Percentiles rank a stretch among this genome's conserved stretches.
phyloP scores from a whole-genome alignment of 1,140 invertebrate species.

The Ptiloglossa arizonensis region DNA sequence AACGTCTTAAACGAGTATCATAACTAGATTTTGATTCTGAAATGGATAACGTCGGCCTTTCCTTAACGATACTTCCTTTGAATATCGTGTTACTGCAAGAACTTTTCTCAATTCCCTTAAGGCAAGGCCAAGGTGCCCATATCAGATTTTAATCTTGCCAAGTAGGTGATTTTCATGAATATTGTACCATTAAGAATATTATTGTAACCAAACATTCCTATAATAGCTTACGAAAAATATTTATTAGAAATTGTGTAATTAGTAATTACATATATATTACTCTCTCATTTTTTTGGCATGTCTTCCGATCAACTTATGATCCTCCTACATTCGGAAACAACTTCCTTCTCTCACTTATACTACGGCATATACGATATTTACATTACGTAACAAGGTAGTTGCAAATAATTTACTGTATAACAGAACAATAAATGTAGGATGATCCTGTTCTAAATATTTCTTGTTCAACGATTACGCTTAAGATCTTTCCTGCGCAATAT shows the following conservation, averaged over 20 bases:
- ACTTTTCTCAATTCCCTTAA: conserved; percentile 63
- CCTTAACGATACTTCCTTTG: conserved; percentile 67
- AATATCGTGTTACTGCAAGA: conserved; percentile 29
- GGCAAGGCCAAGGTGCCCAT: conserved; percentile 80
- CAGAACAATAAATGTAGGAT: conserved; percentile 51
- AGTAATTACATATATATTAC: conserved; percentile 70
- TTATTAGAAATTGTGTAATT: conserved; percentile 56
- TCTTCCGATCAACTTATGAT: conserved; percentile 72
- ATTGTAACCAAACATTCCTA: conserved; percentile 9
- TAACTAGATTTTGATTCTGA: conserved; percentile 42
- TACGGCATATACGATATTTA: conserved; percentile 65
- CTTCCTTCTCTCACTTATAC: conserved; percentile 22
- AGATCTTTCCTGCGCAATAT: conserved; percentile 20
- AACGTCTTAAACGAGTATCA: conserved; percentile 18
- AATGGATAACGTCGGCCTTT: conserved; percentile 80
- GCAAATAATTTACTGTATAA: conserved; percentile 71
- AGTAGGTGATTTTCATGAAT: conserved; percentile 25
- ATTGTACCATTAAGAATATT: conserved; percentile 1
- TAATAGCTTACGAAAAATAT: conserved; percentile 16
- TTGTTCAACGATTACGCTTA: conserved; percentile 24
- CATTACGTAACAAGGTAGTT: conserved; percentile 63
- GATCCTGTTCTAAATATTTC: conserved; percentile 19
- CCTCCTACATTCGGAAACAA: conserved; percentile 43
- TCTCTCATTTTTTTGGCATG: conserved; percentile 79
- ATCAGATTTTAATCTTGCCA: conserved; percentile 52